Base-by-base conservation (phyloP, 2,797 vertebrate genomes). In the Coregonus suidteri region DNA sequence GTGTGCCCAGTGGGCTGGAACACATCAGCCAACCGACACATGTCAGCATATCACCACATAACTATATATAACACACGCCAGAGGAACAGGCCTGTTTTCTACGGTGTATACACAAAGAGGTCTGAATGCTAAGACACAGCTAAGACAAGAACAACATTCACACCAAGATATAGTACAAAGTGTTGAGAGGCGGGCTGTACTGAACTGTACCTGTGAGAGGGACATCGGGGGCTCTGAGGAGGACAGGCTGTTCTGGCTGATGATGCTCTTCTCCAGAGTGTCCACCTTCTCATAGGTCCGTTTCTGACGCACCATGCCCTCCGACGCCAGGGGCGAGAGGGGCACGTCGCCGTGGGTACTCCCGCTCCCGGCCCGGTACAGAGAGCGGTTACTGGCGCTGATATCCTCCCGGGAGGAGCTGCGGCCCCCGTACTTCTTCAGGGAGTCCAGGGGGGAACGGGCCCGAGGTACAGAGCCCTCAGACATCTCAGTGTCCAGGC, bases 221-320 rank as follows among this genome's bases (percentile, higher is more conserved):
- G 87, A 93, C 15, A 91, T 92, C 31, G 84, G 88, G 3, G 88
- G 71, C 1, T 90, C 90, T 0, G 89, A 91, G 1, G 91, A 92
- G 59, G 91, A 86, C 81, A 94, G 82, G 59, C 88, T 93, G 51
- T 90, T 94, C 20, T 62, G 59, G n/a, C 59, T 62, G 59, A 20
- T 62, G 59, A 62, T 62, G 59, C 59, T 62, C 84, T 93, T 94
- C 87, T 95, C 94, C 84, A 95, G 81, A 16, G 92, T 93, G 87
- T 94, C 91, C 82, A 94, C 92, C 88, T 94, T 95, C 87, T 95
- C 95, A 67, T 93, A 95, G 25, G 94, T 93, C 79, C 94, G 93
- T 82, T 95, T 95, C 87, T 95, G 93, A 66, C 94, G 85, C 13
- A 82, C 74, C 72, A 89, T 47, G 4, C 85, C 86, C 20, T 95